Evolutionary conservation across 2,113 vertebrate species (phyloP).

Genomic region (Ochotona princeps): DNA sequence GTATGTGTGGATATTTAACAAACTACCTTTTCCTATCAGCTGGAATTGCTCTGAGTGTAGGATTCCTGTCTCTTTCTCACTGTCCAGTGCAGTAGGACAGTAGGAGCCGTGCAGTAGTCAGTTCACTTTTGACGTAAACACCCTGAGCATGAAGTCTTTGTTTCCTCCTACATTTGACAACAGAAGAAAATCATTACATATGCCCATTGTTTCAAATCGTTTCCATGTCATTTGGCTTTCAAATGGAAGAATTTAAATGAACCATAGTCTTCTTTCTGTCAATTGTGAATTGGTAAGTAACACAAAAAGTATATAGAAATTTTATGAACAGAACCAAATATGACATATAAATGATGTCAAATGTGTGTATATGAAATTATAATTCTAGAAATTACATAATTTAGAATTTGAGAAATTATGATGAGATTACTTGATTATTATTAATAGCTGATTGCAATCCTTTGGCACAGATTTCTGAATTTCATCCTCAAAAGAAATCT

Average conservation of each 20-base stretch:
- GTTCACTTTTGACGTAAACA: background rate
- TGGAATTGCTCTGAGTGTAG: background rate
- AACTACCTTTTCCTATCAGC: background rate
- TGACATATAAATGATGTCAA: background rate
- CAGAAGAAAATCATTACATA: background rate
- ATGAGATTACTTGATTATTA: background rate
- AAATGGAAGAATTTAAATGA: background rate
- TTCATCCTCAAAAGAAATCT: fast-evolving
- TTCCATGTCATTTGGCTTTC: background rate
- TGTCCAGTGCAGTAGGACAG: background rate
- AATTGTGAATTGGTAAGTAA: background rate
- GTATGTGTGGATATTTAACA: background rate
- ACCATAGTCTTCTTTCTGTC: background rate
- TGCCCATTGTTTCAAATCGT: background rate
- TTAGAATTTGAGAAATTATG: background rate
- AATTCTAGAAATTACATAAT: no score
- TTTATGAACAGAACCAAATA: background rate
- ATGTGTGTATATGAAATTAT: background rate
- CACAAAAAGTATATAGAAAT: background rate
- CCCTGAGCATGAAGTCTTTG: background rate
- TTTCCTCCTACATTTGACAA: background rate
- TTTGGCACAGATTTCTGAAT: background rate
- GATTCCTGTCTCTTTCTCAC: background rate
- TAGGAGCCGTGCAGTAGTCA: background rate
- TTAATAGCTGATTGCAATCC: background rate